Evolutionary conservation across 2,113 vertebrate genomes (phyloP), one percentile per base, ranked within the genome.

Genomic region (Motacilla alba): DNA sequence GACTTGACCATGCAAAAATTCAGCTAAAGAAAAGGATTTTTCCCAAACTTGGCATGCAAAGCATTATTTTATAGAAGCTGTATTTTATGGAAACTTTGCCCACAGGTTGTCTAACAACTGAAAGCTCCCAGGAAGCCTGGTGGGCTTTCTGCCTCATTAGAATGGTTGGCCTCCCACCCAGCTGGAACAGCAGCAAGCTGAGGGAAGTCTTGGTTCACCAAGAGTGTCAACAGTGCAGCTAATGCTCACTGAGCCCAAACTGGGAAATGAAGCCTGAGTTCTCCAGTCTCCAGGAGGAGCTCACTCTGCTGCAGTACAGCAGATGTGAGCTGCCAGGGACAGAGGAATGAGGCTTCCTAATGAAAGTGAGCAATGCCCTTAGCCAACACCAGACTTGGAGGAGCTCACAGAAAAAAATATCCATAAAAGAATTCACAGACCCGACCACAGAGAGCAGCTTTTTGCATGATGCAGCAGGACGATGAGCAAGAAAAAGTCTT

Each of bases 401-500:
- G 56, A 21, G 35, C 26, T 80, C 47, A 50, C 23, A 74, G 63
- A 68, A 72, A 13, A 13, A 76, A 76, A 85, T 2, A 15, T 22
- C 37, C 35, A 52, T 23, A 21, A 49, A 87, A 87, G 44, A 93
- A 91, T 35, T 47, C 67, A 58, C 56, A 47, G 20, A 50, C 68
- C n/a, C 58, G 49, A 56, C 19, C 74, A 56, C 47, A 30, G 4
- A 23, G 52, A 68, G 47, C 49, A 89, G 64, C 39, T 83, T 83
- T 92, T 85, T 89, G 80, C 90, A 91, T 94, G 97, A 97, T 96
- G 80, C 95, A 96, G 95, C 96, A 95, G 78, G 93, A 90, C 3
- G 9, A 73, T 16, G 84, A 95, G 82, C 87, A 88, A 56, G 93
- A 93, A 90, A 59, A 96, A 92, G 83, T 59, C 85, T 89, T 41